Base-by-base conservation (phyloP, 2,797 vertebrate genomes). In the Harpagifer antarcticus region DNA sequence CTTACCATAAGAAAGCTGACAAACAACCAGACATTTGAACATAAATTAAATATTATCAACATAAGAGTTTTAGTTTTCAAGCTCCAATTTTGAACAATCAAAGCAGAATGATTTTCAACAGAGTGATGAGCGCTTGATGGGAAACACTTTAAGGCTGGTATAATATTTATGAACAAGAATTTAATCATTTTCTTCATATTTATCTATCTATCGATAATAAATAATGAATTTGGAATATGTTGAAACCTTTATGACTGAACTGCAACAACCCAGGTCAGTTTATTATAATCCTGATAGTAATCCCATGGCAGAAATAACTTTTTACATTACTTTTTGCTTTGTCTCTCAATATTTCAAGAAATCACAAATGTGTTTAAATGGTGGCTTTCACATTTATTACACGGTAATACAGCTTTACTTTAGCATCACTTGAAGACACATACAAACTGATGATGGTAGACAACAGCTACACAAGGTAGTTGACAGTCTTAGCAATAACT, bases 351-450 rank as follows among this genome's bases (percentile, higher is more conserved):
- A 59, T 1, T n/a, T 48, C n/a, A 63, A 69, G 1, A 48, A 72
- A 73, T 40, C 4, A 78, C 49, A 79, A 60, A 49, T 48, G 17
- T 3, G 20, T 86, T 62, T 71, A 16, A 84, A 52, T n/a, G 4
- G 47, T 76, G 66, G 60, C 61, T 67, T 72, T 76, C 62, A 81
- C 31, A 68, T 91, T 89, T 92, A 90, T 85, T 89, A 78, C 56
- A 83, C 58, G 79, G 47, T 69, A 83, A 62, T 0, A 81, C 31
- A 0, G 0, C 37, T 44, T 87, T 74, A 45, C 70, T 82, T 74
- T 44, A 55, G 52, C 44, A 49, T 43, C 15, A 17, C 56, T 17
- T 47, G 20, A 50, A 62, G 42, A 71, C 45, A 55, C 40, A 71
- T 37, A 76, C 11, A 85, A 85, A 74, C 40, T 19, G 42, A 73